These are phyloP conservation scores for Parotocinclus haroldoi DNA, from an alignment of 2,797 vertebrate genomes.

Conservation along the genomic window DNA sequence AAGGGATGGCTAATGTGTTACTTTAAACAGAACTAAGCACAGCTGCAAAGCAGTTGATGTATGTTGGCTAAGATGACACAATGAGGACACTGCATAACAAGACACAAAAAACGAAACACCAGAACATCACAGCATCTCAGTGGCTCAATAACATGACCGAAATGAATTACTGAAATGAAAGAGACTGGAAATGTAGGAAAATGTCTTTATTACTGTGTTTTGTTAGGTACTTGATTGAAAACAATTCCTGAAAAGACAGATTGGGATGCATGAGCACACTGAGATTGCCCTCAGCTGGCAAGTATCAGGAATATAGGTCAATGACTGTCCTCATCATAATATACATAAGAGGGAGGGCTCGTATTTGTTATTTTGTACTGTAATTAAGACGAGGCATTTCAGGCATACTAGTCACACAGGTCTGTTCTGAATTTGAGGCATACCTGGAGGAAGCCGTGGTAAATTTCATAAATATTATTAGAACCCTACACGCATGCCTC, in stretches of 20 bases:
- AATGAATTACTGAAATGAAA: too few relatives aligned
- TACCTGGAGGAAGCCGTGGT: constrained; percentile 13
- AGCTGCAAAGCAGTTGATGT: too few relatives aligned
- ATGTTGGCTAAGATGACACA: too few relatives aligned
- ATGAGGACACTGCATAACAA: too few relatives aligned
- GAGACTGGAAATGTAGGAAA: constrained; percentile 54
- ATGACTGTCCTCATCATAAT: constrained; percentile 33
- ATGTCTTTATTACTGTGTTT: constrained; percentile 65
- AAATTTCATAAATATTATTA: constrained; percentile 32
- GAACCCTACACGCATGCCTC: constrained; percentile 30
- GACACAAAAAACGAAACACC: too few relatives aligned
- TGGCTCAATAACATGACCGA: too few relatives aligned
- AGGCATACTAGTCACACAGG: constrained; percentile 21
- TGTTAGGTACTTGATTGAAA: constrained; percentile 65
- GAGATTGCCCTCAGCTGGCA: constrained; percentile 22
- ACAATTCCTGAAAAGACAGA: constrained; percentile 56
- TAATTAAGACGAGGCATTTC: constrained; percentile 26
- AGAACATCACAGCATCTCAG: too few relatives aligned
- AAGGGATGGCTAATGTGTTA: too few relatives aligned
- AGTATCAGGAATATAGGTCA: constrained; percentile 31
- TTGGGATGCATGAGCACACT: constrained; percentile 48
- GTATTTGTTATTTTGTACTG: constrained; percentile 7
- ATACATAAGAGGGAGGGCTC: constrained; percentile 2
- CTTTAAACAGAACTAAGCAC: too few relatives aligned
- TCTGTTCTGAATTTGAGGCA: constrained; percentile 26